Conservation (phyloP, 2,888 invertebrate genomes). For the Frankliniella fusca region DNA sequence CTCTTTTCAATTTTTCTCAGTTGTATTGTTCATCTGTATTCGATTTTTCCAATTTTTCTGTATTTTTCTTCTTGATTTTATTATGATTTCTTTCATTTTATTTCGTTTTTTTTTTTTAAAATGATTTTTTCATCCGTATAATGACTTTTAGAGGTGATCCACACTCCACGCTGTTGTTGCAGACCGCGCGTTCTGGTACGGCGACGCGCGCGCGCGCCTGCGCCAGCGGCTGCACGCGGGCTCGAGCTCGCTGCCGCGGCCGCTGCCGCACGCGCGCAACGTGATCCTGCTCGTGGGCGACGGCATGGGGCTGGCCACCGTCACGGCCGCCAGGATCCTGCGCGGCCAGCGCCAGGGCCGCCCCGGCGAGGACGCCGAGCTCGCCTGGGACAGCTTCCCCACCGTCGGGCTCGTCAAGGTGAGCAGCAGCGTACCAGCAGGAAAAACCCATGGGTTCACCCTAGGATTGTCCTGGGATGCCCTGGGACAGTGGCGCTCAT, state of each 20-base stretch:
- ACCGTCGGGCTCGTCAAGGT: slow-evolving; percentile 67
- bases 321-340: slow-evolving; percentile 66
- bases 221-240: slow-evolving; percentile 33
- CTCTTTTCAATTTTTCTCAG: too few relatives aligned
- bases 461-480: too few relatives aligned
- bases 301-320: slow-evolving; percentile 71
- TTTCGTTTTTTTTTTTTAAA: too few relatives aligned
- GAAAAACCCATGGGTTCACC: too few relatives aligned
- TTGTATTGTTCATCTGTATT: too few relatives aligned
- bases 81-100: too few relatives aligned
- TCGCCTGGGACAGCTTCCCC: slow-evolving; percentile 68
- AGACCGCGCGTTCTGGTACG: slow-evolving; percentile 60
- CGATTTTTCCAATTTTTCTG: too few relatives aligned
- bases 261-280: slow-evolving; percentile 52
- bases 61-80: too few relatives aligned
- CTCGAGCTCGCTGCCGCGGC: slow-evolving; percentile 31
- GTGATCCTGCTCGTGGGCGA: slow-evolving; percentile 71
- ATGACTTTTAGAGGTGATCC: too few relatives aligned
- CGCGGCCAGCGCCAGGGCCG: slow-evolving; percentile 58
- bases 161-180: slow-evolving; percentile 40
- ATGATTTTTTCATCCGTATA: too few relatives aligned
- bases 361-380: slow-evolving; percentile 61
- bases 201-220: slow-evolving; percentile 51
- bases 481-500: too few relatives aligned
- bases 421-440: slow-evolving; percentile 30